A percentile compares a stretch with the other conserved stretches of the same genome.
Evolutionary conservation across 1,140 invertebrate genomes (phyloP).

Genomic region (Drosophila athabasca): DNA sequence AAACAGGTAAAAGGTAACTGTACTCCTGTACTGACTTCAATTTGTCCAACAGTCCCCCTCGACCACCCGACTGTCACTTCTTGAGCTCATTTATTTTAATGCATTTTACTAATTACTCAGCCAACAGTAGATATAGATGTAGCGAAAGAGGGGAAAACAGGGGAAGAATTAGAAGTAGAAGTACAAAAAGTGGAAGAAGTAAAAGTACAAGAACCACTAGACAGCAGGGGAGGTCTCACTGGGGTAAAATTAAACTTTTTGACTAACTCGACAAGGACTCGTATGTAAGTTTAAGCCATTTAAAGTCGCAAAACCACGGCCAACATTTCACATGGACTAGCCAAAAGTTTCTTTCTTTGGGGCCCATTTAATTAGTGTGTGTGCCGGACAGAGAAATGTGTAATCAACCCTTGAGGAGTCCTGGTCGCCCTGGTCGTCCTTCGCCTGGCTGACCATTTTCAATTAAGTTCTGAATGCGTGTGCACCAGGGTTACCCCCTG

Average conservation of each 20-base stretch:
- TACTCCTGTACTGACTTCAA: conserved; percentile 15
- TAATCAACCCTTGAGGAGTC: conserved; percentile 51
- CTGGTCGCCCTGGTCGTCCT: background rate
- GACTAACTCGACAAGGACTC: conserved; percentile 49
- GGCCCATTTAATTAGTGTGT: conserved; percentile 62
- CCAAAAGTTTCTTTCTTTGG: conserved; percentile 51
- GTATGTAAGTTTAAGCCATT: conserved; percentile 66
- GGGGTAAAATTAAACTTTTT: conserved; percentile 65
- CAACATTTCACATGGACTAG: conserved; percentile 64
- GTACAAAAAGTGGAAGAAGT: conserved; percentile 15
- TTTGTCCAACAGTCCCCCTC: conserved; percentile 8
- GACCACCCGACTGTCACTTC: background rate
- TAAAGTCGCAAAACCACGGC: conserved; percentile 53
- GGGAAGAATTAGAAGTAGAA: conserved; percentile 22
- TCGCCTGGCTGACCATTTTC: conserved; percentile 57
- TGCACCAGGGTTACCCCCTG: conserved; percentile 1
- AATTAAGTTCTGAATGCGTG: conserved; percentile 53
- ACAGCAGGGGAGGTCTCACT: conserved; percentile 6
- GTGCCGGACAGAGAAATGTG: conserved; percentile 31
- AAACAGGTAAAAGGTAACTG: conserved; percentile 30
- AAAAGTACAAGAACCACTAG: conserved; percentile 25
- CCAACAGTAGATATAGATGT: conserved; percentile 13
- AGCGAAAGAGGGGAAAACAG: conserved; percentile 21
- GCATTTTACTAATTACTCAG: conserved; percentile 77
- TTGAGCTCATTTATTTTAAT: conserved; percentile 74